Conservation (phyloP, 1,140 invertebrate genomes). For the Protaetia brevitarsis region DNA sequence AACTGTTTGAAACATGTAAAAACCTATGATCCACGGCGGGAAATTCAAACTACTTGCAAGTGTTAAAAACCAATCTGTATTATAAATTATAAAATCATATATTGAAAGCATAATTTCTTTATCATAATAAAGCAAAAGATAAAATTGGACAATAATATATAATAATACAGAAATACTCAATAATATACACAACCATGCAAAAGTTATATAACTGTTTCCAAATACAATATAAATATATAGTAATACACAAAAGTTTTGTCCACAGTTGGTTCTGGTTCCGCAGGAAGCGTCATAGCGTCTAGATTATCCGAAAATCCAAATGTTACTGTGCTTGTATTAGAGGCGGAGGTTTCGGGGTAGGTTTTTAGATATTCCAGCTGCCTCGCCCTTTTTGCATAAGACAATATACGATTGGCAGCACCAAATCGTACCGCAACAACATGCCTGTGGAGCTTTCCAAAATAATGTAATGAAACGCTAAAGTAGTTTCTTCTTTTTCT, state of each 20-base stretch:
- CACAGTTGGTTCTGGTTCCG: constrained; percentile 72
- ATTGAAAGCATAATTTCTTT: too few relatives aligned
- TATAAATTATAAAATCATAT: too few relatives aligned
- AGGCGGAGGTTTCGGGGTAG: constrained; percentile 58
- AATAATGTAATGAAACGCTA: constrained; percentile 54
- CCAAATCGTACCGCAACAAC: constrained; percentile 61
- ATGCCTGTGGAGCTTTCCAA: constrained; percentile 62
- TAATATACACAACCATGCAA: too few relatives aligned
- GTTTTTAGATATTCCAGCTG: constrained; percentile 61
- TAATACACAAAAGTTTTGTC: constrained; percentile 29
- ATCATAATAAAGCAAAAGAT: too few relatives aligned
- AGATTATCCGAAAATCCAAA: constrained; percentile 59
- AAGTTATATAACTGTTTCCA: too few relatives aligned
- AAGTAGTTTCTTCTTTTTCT: background rate
- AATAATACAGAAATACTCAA: too few relatives aligned
- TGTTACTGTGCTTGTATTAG: constrained; percentile 62
- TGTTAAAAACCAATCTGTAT: too few relatives aligned
- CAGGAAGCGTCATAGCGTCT: constrained; percentile 66
- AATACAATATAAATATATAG: too few relatives aligned
- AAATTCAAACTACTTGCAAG: too few relatives aligned
- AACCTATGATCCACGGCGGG: too few relatives aligned
- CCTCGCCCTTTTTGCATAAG: constrained; percentile 60
- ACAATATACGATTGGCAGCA: constrained; percentile 69
- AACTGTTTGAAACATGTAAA: too few relatives aligned
- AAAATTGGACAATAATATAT: too few relatives aligned